A percentile compares a stretch with the other conserved stretches of the same genome.
These are phyloP conservation scores for Chaitophorus viminalis DNA, from an alignment of 2,888 invertebrate genomes.

Conservation along the genomic window DNA sequence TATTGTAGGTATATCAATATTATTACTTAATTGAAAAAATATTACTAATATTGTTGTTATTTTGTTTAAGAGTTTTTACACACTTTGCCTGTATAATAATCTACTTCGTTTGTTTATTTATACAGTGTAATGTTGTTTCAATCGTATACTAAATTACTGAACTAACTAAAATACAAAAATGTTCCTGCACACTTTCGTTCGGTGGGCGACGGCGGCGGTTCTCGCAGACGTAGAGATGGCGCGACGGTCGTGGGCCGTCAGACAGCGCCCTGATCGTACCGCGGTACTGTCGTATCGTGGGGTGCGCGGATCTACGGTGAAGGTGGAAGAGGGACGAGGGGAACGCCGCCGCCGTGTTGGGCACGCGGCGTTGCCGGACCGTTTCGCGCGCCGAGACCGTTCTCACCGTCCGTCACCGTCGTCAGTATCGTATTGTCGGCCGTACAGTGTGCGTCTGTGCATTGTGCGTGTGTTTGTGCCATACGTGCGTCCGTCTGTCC, in stretches of 20 bases:
- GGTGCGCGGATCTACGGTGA: not conserved
- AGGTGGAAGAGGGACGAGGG: not conserved
- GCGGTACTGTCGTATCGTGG: not conserved
- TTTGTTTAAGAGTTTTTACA: not conserved
- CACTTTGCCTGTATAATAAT: no score
- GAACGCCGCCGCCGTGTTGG: constrained; percentile 43
- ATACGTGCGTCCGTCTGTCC: constrained; percentile 29
- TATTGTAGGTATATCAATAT: no score
- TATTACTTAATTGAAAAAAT: no score
- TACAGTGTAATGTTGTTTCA: no score
- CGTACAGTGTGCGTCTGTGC: constrained; percentile 6
- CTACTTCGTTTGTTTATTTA: no score
- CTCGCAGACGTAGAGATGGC: not conserved
- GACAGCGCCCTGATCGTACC: constrained; percentile 13
- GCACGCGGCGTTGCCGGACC: constrained; percentile 60
- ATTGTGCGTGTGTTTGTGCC: not conserved
- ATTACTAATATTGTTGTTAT: no score
- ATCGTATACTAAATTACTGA: no score
- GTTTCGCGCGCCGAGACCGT: constrained; percentile 38
- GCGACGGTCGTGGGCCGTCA: constrained; percentile 20
- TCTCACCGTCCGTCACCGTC: not conserved
- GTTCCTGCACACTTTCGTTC: no score
- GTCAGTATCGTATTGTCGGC: constrained; percentile 52
- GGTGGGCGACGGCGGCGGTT: not conserved
- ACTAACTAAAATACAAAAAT: no score